Conservation (phyloP, 2,888 invertebrate species). For the Aspidapion aeneum region DNA sequence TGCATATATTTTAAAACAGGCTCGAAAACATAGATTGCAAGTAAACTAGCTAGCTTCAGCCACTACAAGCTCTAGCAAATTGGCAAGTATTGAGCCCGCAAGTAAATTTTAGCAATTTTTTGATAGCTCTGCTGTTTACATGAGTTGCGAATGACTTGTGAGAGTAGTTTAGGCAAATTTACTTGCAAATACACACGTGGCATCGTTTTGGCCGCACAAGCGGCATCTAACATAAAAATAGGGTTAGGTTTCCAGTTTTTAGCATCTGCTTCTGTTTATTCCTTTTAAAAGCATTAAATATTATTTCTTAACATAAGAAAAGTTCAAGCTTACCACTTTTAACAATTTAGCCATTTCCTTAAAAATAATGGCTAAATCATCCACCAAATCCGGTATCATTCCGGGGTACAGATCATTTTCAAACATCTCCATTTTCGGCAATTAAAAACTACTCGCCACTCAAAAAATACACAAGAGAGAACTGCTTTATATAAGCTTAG, state of each 20-base stretch:
- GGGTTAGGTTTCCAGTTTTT: too few relatives aligned
- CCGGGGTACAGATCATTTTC: slow-evolving; percentile 61
- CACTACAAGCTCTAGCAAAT: background rate
- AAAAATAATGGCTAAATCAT: slow-evolving; percentile 54
- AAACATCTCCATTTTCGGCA: slow-evolving; percentile 55
- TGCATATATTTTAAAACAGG: too few relatives aligned
- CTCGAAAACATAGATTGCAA: too few relatives aligned
- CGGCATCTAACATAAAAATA: too few relatives aligned
- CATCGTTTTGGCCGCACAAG: too few relatives aligned
- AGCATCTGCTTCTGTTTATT: too few relatives aligned
- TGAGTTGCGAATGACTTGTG: background rate
- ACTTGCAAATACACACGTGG: background rate
- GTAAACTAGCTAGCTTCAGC: too few relatives aligned
- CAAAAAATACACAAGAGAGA: too few relatives aligned
- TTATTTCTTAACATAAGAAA: too few relatives aligned
- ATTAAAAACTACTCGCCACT: too few relatives aligned
- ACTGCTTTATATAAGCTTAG: too few relatives aligned
- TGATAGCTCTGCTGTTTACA: background rate
- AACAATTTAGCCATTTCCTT: slow-evolving; percentile 19
- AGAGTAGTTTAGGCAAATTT: background rate
- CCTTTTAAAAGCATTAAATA: too few relatives aligned
- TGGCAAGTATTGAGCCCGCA: background rate
- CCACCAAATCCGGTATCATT: slow-evolving; percentile 67
- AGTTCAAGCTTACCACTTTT: slow-evolving; percentile 24
- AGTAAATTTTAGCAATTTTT: background rate